phyloP scores from a whole-genome alignment of 1,140 invertebrate species.

The Macrostomum lignano region DNA sequence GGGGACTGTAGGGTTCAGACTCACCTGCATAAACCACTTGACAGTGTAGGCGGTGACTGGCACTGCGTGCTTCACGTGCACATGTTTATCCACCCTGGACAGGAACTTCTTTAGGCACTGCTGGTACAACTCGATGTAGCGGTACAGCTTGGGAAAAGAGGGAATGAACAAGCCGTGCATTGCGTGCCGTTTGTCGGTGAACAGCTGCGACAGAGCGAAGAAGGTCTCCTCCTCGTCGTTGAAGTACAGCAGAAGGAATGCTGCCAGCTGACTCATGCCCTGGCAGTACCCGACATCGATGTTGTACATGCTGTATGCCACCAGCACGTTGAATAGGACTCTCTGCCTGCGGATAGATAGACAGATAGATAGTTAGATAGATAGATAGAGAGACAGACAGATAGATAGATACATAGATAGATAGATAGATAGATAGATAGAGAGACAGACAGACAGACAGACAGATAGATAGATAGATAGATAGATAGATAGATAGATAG shows the following conservation, averaged over 20 bases:
- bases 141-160: conserved; percentile 78
- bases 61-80: too few relatives aligned
- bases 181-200: background rate
- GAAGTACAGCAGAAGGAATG: conserved; percentile 4
- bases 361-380: too few relatives aligned
- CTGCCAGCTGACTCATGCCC: conserved; percentile 34
- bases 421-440: too few relatives aligned
- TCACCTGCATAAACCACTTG: conserved; percentile 99
- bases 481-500: too few relatives aligned
- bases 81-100: conserved; percentile 72
- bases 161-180: conserved; percentile 51
- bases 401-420: too few relatives aligned
- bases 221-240: conserved; percentile 7
- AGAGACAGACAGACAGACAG: too few relatives aligned
- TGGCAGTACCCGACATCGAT: conserved; percentile 47
- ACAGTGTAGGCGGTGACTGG: conserved; percentile 77
- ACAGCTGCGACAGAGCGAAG: conserved; percentile 5
- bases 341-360: too few relatives aligned
- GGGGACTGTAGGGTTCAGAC: too few relatives aligned
- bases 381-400: too few relatives aligned
- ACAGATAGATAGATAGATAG: too few relatives aligned
- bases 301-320: conserved; percentile 92
- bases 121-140: conserved; percentile 84
- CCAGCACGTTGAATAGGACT: conserved; percentile 76
- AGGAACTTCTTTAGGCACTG: conserved; percentile 70